These are phyloP conservation scores for Hecatera dysodea DNA, from an alignment of 2,888 invertebrate species.

Conservation along the genomic window DNA sequence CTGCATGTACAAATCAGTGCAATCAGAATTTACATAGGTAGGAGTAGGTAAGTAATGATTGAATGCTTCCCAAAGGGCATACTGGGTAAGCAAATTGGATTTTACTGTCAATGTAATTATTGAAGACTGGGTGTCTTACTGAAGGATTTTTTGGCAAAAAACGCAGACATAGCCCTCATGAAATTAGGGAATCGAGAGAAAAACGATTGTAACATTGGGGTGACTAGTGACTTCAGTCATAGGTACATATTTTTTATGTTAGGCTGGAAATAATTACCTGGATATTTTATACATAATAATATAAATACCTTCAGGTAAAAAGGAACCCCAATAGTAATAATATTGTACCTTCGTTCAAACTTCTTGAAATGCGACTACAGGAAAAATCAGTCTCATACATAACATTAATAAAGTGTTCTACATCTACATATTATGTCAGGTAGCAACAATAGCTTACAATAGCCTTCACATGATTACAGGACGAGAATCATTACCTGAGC, in stretches of 20 bases:
- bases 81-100: not conserved
- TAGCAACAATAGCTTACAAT: slow-evolving; percentile 38
- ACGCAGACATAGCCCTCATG: not conserved
- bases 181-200: not conserved
- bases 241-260: too few relatives aligned
- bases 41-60: slow-evolving; percentile 17
- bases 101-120: not conserved
- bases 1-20: slow-evolving; percentile 12
- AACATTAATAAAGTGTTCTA: slow-evolving; percentile 12
- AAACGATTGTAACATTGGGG: not conserved
- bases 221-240: too few relatives aligned
- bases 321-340: too few relatives aligned
- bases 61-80: not conserved
- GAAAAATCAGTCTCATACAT: not conserved
- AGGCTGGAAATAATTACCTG: too few relatives aligned
- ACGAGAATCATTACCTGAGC: slow-evolving; percentile 48
- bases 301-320: too few relatives aligned
- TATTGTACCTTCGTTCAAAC: too few relatives aligned
- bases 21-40: slow-evolving; percentile 8
- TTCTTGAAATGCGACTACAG: not conserved
- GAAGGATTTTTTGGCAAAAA: not conserved
- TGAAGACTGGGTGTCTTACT: not conserved
- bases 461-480: slow-evolving; percentile 52
- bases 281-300: too few relatives aligned
- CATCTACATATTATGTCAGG: not conserved